Evolutionary conservation across 2,113 vertebrate species (phyloP), one percentile per base, ranked within the genome.

Genomic region (Osmerus mordax): DNA sequence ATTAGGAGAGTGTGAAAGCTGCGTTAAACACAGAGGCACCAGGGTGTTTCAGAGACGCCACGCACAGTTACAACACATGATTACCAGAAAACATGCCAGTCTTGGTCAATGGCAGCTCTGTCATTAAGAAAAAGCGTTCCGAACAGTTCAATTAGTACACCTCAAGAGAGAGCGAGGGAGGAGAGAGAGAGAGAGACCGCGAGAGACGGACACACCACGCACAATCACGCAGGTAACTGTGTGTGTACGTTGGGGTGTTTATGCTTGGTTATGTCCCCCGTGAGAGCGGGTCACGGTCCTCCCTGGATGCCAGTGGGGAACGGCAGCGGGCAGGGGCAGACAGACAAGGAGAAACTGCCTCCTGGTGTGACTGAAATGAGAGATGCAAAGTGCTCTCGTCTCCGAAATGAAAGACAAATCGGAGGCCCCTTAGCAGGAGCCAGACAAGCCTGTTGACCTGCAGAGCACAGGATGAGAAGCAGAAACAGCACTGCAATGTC

Each of bases 301-400:
- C 71, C 79, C 69, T 23, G 68, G 72, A 67, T 83, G 80, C 32
- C 87, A 83, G 86, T 74, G 21, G 65, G 65, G 63, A 5, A 9
- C 66, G 53, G 32, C 62, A 67, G 19, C 54, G 32, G 59, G 19
- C 2, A 5, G 32, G 19, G 71, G 55, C 70, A 76, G 79, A 69
- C 64, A 62, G 75, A 76, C 72, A 67, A 67, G 72, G 67, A 51
- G 63, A 74, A 72, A 28, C 65, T 23, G 69, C 77, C 78, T 61
- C 84, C 86, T 75, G 53, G 81, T 32, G 83, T 69, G 85, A 65
- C 74, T 58, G 76, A 83, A 83, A 88, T 84, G 84, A 88, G 85
- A 87, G 78, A 81, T 71, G 78, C 69, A 81, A 86, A 81, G 65
- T 62, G 73, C 81, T 78, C 79, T 65, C 55, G 18, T 78, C 82